Percentiles rank a stretch among this genome's conserved stretches.
Evolutionary conservation across 2,888 invertebrate genomes (phyloP).

Genomic region (Cremastobaeus sp.): DNA sequence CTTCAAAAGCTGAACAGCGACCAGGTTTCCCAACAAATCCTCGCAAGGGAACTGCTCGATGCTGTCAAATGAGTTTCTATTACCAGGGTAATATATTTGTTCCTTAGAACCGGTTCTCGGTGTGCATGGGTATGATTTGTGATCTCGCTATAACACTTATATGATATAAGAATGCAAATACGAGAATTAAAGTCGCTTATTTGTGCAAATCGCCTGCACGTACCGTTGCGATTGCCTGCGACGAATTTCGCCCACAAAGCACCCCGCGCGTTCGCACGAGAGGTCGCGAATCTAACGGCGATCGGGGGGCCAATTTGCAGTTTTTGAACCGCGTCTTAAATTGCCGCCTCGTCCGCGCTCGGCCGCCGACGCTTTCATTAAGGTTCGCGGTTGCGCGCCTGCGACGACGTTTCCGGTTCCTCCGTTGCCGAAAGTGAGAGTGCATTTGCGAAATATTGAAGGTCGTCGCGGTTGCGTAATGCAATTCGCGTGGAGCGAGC

Average conservation of each 20-base stretch:
- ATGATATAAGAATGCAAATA: constrained; percentile 28
- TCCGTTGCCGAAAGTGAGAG: constrained; percentile 43
- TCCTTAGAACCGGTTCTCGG: constrained; percentile 30
- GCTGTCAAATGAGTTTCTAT: constrained; percentile 23
- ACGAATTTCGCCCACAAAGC: too few relatives aligned
- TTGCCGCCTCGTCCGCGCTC: background rate
- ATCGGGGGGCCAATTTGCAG: too few relatives aligned
- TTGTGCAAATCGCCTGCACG: background rate
- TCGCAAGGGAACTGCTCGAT: background rate
- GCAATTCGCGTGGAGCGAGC: constrained; percentile 40
- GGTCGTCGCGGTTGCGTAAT: constrained; percentile 52
- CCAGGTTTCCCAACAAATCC: too few relatives aligned
- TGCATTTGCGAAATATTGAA: constrained; percentile 40
- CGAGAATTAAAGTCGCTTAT: constrained; percentile 29
- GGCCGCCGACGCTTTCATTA: constrained; percentile 1
- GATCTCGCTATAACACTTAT: constrained; percentile 50
- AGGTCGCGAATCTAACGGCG: too few relatives aligned
- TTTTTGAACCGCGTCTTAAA: background rate
- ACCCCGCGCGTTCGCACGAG: too few relatives aligned
- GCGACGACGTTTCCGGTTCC: constrained; percentile 37
- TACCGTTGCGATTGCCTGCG: background rate
- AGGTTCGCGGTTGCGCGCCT: too few relatives aligned
- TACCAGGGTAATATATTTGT: constrained; percentile 21
- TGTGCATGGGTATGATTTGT: constrained; percentile 46
- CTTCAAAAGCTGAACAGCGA: too few relatives aligned